Evolutionary conservation across 2,797 vertebrate genomes (phyloP).

Genomic region (Anniella stebbinsi): DNA sequence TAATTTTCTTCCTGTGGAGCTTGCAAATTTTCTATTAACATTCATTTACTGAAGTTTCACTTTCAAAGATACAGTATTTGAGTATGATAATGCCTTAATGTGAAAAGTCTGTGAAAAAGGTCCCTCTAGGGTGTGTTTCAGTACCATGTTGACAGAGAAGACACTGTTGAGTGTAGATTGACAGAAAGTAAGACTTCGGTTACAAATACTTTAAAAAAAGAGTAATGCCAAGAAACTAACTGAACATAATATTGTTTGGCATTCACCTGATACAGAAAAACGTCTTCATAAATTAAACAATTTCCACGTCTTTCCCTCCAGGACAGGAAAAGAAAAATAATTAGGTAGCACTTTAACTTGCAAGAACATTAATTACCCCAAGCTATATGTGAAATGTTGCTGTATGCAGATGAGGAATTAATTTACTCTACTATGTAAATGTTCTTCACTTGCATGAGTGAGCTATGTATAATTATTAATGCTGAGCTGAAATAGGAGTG

Average conservation of each 20-base stretch:
- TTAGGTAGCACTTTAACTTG: conserved; percentile 71
- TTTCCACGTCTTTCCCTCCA: conserved; percentile 61
- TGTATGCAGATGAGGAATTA: conserved; percentile 71
- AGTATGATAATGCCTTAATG: conserved; percentile 49
- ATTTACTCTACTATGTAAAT: conserved; percentile 74
- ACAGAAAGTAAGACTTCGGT: conserved; percentile 43
- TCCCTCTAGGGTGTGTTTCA: conserved; percentile 61
- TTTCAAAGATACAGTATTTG: conserved; percentile 50
- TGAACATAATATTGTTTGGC: conserved; percentile 47
- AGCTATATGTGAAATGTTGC: conserved; percentile 70
- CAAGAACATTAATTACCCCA: conserved; percentile 77
- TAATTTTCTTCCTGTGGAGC: conserved; percentile 25
- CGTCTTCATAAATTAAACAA: conserved; percentile 72
- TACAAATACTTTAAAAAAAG: conserved; percentile 15
- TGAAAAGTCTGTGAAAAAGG: conserved; percentile 33
- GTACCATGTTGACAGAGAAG: conserved; percentile 47
- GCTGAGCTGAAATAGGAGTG: not conserved
- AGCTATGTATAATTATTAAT: conserved; percentile 35
- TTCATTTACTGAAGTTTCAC: conserved; percentile 48
- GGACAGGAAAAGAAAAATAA: conserved; percentile 69
- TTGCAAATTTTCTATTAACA: conserved; percentile 45
- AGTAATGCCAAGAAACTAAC: conserved; percentile 48
- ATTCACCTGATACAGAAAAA: conserved; percentile 55
- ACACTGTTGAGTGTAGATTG: conserved; percentile 35
- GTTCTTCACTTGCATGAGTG: conserved; percentile 45